Percentiles rank a stretch among this genome's conserved stretches.
These are phyloP conservation scores for Holothuria leucospilota DNA, from an alignment of 53 echinoderm and acorn worm genomes.

Conservation along the genomic window DNA sequence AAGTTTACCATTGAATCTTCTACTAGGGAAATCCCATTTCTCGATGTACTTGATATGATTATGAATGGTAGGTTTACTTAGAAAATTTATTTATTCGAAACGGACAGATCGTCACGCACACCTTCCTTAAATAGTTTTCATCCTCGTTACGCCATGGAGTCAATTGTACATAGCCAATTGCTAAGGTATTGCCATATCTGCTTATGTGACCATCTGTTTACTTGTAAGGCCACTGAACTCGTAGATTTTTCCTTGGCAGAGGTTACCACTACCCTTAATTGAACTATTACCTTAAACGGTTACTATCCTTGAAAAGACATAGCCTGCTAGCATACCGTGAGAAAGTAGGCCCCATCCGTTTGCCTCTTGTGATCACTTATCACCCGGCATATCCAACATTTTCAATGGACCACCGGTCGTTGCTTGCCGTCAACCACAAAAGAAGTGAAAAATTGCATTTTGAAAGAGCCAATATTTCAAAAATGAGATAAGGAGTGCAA, in stretches of 20 bases:
- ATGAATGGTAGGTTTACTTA: not conserved
- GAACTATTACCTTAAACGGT: too few species aligned
- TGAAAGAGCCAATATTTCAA: too few species aligned
- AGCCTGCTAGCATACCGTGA: not conserved
- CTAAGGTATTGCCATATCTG: too few species aligned
- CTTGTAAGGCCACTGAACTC: too few species aligned
- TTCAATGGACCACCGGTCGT: too few species aligned
- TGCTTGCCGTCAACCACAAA: too few species aligned
- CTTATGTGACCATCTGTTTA: too few species aligned
- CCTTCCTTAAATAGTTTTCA: conserved; percentile 17
- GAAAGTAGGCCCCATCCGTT: not conserved
- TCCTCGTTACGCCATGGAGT: not conserved
- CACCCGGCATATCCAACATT: too few species aligned
- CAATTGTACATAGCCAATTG: conserved; percentile 1
- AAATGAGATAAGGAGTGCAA: too few species aligned
- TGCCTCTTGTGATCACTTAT: not conserved
- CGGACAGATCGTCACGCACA: conserved; percentile 21
- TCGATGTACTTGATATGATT: not conserved
- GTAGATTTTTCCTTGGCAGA: too few species aligned
- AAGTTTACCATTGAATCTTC: conserved; percentile 18
- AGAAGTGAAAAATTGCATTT: too few species aligned
- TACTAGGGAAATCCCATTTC: not conserved
- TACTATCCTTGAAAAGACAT: not conserved
- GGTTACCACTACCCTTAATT: too few species aligned
- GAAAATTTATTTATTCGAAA: not conserved